Conservation (phyloP, 2,888 invertebrate genomes). For the Byasa hedistus region DNA sequence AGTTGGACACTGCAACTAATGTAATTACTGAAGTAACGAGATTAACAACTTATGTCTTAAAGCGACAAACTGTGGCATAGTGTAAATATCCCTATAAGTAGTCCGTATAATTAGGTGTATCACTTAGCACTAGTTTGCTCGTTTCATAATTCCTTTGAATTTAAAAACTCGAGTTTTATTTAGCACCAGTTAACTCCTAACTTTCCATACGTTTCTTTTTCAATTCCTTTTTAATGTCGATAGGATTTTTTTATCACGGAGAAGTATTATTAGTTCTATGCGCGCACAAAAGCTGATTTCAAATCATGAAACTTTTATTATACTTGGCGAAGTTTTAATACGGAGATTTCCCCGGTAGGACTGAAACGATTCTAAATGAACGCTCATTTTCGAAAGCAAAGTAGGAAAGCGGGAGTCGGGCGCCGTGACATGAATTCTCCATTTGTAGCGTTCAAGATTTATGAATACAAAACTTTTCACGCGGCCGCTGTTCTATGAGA, state of each 20-base stretch:
- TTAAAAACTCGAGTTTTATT: too few relatives aligned
- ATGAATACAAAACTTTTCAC: slow-evolving; percentile 27
- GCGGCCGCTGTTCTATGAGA: slow-evolving; percentile 1
- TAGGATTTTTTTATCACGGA: not conserved
- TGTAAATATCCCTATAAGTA: too few relatives aligned
- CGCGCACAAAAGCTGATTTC: slow-evolving; percentile 9
- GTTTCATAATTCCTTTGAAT: too few relatives aligned
- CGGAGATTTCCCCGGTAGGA: slow-evolving; percentile 7
- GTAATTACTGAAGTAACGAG: too few relatives aligned
- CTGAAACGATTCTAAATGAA: slow-evolving; percentile 20
- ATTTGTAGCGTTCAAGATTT: slow-evolving; percentile 32
- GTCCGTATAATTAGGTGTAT: too few relatives aligned
- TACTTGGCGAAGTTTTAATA: slow-evolving; percentile 5
- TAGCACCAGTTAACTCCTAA: too few relatives aligned
- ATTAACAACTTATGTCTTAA: too few relatives aligned
- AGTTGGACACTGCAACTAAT: too few relatives aligned
- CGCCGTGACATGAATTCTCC: slow-evolving; percentile 34
- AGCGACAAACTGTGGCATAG: too few relatives aligned
- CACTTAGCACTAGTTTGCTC: too few relatives aligned
- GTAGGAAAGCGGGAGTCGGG: slow-evolving; percentile 26
- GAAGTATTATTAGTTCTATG: not conserved
- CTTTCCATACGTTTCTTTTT: too few relatives aligned
- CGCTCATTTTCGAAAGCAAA: slow-evolving; percentile 25
- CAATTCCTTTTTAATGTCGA: too few relatives aligned
- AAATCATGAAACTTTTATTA: slow-evolving; percentile 16